Evolutionary conservation across 2,888 invertebrate genomes (phyloP), one percentile per base, ranked within the genome.

Genomic region (Polymixis lichenea): DNA sequence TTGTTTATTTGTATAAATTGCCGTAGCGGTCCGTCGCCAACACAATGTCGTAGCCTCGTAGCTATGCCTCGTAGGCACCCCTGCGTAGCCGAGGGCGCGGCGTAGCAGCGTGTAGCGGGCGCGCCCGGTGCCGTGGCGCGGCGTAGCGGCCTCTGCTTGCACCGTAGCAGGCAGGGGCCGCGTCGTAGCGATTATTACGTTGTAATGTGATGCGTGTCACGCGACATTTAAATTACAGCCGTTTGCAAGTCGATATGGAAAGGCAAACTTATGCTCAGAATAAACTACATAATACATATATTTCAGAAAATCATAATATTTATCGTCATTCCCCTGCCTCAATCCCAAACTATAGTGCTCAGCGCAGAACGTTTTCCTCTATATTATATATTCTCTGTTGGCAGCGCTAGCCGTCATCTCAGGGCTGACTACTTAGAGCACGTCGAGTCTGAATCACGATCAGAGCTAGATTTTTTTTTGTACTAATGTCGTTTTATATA

Each of bases 141-240:
- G 77, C 46, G 78, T 78, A 78, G 78, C 80, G 64, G 32, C 56
- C 15, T 64, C 38, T 55, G 65, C 75, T 61, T 28, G 81, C 28
- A 58, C 38, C 38, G 38, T 38, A 38, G 6, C 38, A 38, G 38
- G 32, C n/a, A n/a, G n/a, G n/a, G 38, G 38, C 38, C 38, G 38
- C 38, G 81, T 55, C 65, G 65, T 74, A 66, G 60, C 56, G 49
- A 9, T 25, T 6, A 51, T 46, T n/a, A n/a, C n/a, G 62, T 25
- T 49, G 2, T n/a, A 38, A 13, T 55, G 51, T 28, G 68, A 68
- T n/a, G n/a, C 43, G 51, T 28, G 17, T 22, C 70, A 46, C 28
- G 19, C 72, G 49, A 55, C 38, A 38, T 55, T 43, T 25, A 38
- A 17, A 15, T 38, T 49, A 55, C 22, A 28, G 15, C 22, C 19